These are phyloP conservation scores for Capreolus pygargus DNA, from an alignment of 2,113 vertebrate genomes.

Conservation along the genomic window DNA sequence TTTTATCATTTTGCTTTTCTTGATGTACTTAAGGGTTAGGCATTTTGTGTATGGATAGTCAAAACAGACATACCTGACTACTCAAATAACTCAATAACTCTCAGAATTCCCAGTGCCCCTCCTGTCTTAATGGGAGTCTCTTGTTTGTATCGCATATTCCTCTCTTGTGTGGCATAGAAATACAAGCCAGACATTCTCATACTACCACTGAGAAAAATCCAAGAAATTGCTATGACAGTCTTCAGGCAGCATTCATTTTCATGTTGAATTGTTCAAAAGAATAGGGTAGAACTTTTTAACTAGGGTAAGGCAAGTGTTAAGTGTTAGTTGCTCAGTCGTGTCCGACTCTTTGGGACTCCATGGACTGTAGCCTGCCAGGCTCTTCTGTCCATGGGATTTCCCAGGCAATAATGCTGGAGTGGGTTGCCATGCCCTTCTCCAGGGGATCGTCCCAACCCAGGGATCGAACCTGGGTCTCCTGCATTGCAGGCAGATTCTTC, in stretches of 20 bases:
- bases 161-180: not conserved
- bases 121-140: not conserved
- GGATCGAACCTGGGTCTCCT: not conserved
- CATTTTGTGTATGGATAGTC: not conserved
- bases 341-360: not conserved
- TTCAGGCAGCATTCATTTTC: slow-evolving; percentile 57
- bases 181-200: slow-evolving; percentile 6
- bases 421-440: not conserved
- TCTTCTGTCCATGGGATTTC: not conserved
- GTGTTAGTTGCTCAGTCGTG: not conserved
- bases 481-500: not conserved
- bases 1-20: not conserved
- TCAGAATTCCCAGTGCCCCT: not conserved
- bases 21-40: not conserved
- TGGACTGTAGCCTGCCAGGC: not conserved
- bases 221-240: not conserved
- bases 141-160: not conserved
- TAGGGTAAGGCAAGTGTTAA: not conserved
- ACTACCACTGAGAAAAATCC: slow-evolving; percentile 28
- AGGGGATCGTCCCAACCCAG: not conserved
- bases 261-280: slow-evolving; percentile 37
- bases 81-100: not conserved
- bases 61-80: not conserved
- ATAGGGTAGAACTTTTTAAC: slow-evolving; percentile 37
- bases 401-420: not conserved